Conservation (phyloP, 2,113 vertebrate species). For the Onychostoma macrolepis region DNA sequence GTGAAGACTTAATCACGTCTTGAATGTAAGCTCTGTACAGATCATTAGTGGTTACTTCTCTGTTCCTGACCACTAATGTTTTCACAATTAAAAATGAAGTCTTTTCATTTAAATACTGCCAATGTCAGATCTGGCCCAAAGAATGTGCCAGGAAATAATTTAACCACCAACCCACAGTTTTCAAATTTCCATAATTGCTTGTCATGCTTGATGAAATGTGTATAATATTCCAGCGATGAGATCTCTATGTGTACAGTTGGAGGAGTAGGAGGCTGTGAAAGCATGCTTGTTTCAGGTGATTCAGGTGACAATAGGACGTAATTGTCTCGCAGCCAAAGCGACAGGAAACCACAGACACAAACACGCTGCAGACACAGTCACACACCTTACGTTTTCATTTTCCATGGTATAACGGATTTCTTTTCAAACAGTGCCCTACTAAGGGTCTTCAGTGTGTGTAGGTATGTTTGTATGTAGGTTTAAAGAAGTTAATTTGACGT, state of each 20-base stretch:
- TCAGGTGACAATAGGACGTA: neutral
- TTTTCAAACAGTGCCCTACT: slow-evolving; percentile 6
- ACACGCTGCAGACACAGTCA: slow-evolving; percentile 8
- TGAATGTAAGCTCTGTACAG: neutral
- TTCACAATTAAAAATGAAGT: neutral
- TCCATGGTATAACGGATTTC: slow-evolving; percentile 46
- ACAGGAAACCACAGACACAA: slow-evolving; percentile 35
- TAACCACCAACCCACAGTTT: neutral
- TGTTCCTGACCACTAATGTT: neutral
- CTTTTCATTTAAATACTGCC: neutral
- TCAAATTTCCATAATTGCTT: slow-evolving; percentile 22
- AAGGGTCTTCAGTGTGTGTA: slow-evolving; percentile 15
- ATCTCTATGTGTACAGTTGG: neutral
- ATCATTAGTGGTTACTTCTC: neutral
- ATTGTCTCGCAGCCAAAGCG: slow-evolving; percentile 2
- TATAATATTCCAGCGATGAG: slow-evolving; percentile 21
- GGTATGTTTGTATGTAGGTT: slow-evolving; percentile 8
- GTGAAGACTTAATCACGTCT: too few relatives aligned
- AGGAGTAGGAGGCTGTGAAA: slow-evolving; percentile 10
- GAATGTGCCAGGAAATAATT: slow-evolving; percentile 12
- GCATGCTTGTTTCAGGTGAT: neutral
- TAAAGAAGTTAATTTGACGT: neutral
- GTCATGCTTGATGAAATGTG: neutral
- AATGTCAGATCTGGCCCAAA: neutral
- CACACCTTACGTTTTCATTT: slow-evolving; percentile 38